phyloP scores from a whole-genome alignment of 2,888 invertebrate species.

The Macropis europaea region DNA sequence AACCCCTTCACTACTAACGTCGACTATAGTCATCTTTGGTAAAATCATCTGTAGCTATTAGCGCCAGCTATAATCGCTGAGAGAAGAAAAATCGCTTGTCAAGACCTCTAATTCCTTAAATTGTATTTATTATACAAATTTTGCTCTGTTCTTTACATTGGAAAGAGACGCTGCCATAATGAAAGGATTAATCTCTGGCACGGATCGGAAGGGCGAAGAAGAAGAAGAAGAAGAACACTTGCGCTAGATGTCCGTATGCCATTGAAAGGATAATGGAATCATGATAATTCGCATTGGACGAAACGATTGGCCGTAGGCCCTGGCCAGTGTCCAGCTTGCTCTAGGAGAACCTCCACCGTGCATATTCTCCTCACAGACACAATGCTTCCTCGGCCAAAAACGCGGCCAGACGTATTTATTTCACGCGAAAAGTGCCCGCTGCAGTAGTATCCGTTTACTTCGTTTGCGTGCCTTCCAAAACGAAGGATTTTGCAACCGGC shows the following conservation, averaged over 20 bases:
- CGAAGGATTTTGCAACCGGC: constrained; percentile 38
- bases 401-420: constrained; percentile 68
- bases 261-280: constrained; percentile 67
- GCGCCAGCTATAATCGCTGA: no score
- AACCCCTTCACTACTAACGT: no score
- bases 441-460: constrained; percentile 53
- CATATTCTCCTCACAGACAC: constrained; percentile 50
- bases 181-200: no score
- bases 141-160: no score
- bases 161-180: no score
- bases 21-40: no score
- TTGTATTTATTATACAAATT: no score
- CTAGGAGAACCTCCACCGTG: constrained; percentile 28
- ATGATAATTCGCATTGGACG: constrained; percentile 53
- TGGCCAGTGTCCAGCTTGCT: constrained; percentile 70
- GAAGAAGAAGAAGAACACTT: constrained; percentile 1
- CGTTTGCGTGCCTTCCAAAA: constrained; percentile 28
- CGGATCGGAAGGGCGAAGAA: background rate
- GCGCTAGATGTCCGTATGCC: constrained; percentile 19
- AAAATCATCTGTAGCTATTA: no score
- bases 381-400: constrained; percentile 62
- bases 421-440: constrained; percentile 37
- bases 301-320: constrained; percentile 65
- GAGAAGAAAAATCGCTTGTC: no score
- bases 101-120: no score